Conservation (phyloP, 2,888 invertebrate genomes). For the Drosophila flavopinicola region DNA sequence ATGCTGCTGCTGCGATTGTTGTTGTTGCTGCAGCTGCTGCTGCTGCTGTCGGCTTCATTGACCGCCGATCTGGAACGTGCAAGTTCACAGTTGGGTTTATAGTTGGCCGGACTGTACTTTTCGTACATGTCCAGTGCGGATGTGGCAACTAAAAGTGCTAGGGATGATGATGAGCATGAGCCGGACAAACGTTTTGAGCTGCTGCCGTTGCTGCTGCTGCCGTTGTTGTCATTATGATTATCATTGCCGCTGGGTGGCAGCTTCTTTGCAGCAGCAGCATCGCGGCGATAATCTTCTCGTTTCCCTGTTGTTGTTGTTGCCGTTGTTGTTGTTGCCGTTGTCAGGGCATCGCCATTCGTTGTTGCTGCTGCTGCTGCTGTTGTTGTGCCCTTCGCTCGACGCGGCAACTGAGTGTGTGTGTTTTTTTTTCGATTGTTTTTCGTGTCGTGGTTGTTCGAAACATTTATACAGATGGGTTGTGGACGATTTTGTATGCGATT, state of each 20-base stretch:
- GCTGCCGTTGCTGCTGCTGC: conserved; percentile 55
- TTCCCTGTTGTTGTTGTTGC: conserved; percentile 24
- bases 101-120: conserved; percentile 91
- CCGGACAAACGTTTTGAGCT: conserved; percentile 76
- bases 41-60: conserved; percentile 59
- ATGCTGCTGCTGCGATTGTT: conserved; percentile 24
- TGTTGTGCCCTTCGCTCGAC: conserved; percentile 51
- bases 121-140: conserved; percentile 89
- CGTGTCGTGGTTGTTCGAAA: conserved; percentile 41
- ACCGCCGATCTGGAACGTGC: conserved; percentile 85
- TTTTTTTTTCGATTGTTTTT: conserved; percentile 42
- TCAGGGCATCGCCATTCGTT: conserved; percentile 35
- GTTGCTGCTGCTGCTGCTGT: conserved; percentile 24
- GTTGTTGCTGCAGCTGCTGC: conserved; percentile 25
- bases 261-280: conserved; percentile 51
- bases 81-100: conserved; percentile 87
- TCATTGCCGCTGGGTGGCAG: conserved; percentile 55
- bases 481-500: conserved; percentile 34
- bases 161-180: conserved; percentile 84
- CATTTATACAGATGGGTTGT: conserved; percentile 54
- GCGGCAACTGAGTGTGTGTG: conserved; percentile 60
- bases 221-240: conserved; percentile 31
- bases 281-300: conserved; percentile 62
- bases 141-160: conserved; percentile 86
- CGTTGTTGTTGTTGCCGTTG: conserved; percentile 26